phyloP scores from a whole-genome alignment of 2,888 invertebrate genomes.

The Drosophila birchii region DNA sequence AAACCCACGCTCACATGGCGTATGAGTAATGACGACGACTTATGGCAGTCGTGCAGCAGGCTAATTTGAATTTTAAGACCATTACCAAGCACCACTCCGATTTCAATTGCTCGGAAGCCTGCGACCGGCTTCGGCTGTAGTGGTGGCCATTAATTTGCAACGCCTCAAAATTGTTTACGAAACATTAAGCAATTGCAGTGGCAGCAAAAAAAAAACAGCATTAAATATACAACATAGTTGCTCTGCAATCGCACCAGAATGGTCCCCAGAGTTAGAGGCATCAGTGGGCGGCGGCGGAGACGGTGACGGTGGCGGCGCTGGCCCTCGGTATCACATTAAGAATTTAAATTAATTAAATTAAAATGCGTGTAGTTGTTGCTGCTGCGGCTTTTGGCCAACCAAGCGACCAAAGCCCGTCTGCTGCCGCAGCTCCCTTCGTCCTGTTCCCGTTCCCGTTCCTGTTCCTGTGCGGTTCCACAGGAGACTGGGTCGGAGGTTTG shows the following conservation, averaged over 20 bases:
- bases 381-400: constrained; percentile 39
- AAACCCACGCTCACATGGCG: constrained; percentile 22
- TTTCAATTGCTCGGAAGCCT: constrained; percentile 73
- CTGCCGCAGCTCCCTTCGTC: constrained; percentile 18
- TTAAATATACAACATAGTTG: constrained; percentile 48
- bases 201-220: constrained; percentile 61
- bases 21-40: constrained; percentile 43
- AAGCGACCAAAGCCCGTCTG: constrained; percentile 35
- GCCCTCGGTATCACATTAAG: constrained; percentile 72
- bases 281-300: constrained; percentile 27
- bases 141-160: constrained; percentile 63
- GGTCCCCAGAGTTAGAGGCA: constrained; percentile 46
- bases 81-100: constrained; percentile 40
- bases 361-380: constrained; percentile 65
- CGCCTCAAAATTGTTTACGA: constrained; percentile 70
- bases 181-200: constrained; percentile 75
- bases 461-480: constrained; percentile 28
- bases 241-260: constrained; percentile 22
- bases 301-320: not conserved
- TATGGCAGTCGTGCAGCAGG: constrained; percentile 33
- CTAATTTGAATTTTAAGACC: constrained; percentile 51
- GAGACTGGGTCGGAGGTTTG: constrained; percentile 56
- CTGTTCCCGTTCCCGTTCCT: constrained; percentile 21
- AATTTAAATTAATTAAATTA: constrained; percentile 80
- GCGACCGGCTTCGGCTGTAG: constrained; percentile 44